These are phyloP conservation scores for Campaea margaritaria DNA, from an alignment of 2,888 invertebrate species.

Conservation along the genomic window DNA sequence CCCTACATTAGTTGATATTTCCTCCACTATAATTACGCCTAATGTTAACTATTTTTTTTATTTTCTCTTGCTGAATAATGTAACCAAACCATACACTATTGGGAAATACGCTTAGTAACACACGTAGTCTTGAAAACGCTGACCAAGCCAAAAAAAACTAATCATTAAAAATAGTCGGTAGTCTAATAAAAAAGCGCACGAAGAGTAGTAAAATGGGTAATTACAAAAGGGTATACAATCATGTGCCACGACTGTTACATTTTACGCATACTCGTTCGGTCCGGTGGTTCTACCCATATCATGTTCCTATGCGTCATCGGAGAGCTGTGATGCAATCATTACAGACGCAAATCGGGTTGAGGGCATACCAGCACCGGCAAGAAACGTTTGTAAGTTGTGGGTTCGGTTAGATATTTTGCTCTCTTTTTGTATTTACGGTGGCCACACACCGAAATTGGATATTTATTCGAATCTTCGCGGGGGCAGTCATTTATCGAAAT, in stretches of 20 bases:
- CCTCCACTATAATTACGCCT: no score
- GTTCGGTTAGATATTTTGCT: slow-evolving; percentile 11
- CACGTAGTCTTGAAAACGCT: background rate
- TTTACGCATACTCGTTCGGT: slow-evolving; percentile 31
- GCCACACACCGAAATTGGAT: no score
- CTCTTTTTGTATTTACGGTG: background rate
- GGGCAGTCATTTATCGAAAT: background rate
- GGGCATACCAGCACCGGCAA: slow-evolving; percentile 40
- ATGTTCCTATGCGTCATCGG: slow-evolving; percentile 64
- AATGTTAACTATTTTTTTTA: no score
- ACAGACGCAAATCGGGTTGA: slow-evolving; percentile 51
- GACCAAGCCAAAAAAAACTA: background rate
- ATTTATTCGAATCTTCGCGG: no score
- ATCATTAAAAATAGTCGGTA: slow-evolving; percentile 3
- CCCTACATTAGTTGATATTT: no score
- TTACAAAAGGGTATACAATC: slow-evolving; percentile 29
- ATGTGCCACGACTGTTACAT: slow-evolving; percentile 23
- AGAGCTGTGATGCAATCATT: slow-evolving; percentile 57
- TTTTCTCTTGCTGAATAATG: no score
- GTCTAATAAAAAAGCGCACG: slow-evolving; percentile 13
- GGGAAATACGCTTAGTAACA: background rate
- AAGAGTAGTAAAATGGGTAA: slow-evolving; percentile 13
- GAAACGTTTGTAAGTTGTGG: slow-evolving; percentile 19
- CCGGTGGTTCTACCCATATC: slow-evolving; percentile 48
- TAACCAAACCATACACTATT: background rate